A percentile compares a stretch with the other conserved stretches of the same genome.
phyloP scores from a whole-genome alignment of 1,140 invertebrate species.

The Drosophila lacertosa region DNA sequence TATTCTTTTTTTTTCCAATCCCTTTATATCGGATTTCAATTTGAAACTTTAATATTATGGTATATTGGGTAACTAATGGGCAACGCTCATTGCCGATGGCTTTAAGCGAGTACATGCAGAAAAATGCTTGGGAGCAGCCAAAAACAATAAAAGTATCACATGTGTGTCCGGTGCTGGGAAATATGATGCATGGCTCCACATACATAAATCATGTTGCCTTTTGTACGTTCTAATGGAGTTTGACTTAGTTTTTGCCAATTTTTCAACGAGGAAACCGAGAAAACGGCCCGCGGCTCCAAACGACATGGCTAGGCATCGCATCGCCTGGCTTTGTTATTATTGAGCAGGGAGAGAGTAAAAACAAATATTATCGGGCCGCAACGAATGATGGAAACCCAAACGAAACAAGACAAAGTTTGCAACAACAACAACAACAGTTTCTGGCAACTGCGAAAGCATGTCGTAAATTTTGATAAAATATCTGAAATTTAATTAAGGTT shows the following conservation, averaged over 20 bases:
- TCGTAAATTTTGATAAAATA: slow-evolving; percentile 77
- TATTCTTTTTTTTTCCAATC: not conserved
- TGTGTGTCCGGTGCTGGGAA: slow-evolving; percentile 25
- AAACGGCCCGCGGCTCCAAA: slow-evolving; percentile 56
- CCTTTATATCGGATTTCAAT: not conserved
- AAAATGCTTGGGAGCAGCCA: slow-evolving; percentile 28
- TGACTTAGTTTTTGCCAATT: slow-evolving; percentile 68
- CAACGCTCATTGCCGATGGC: not conserved
- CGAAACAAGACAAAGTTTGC: slow-evolving; percentile 10
- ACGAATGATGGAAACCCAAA: slow-evolving; percentile 33
- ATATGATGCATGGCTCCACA: slow-evolving; percentile 62
- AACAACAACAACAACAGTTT: not conserved
- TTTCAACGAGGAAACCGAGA: slow-evolving; percentile 47
- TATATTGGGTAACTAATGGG: not conserved
- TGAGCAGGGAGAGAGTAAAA: slow-evolving; percentile 23
- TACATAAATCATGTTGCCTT: slow-evolving; percentile 69
- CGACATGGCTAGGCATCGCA: slow-evolving; percentile 44
- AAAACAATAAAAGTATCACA: slow-evolving; percentile 33
- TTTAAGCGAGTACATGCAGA: slow-evolving; percentile 3
- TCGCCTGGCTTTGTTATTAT: slow-evolving; percentile 49
- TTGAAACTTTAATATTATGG: slow-evolving; percentile 10
- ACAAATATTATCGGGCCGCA: slow-evolving; percentile 20
- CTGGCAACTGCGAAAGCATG: slow-evolving; percentile 3
- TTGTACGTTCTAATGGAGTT: slow-evolving; percentile 64
- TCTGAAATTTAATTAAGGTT: slow-evolving; percentile 75